A percentile compares a stretch with the other conserved stretches of the same genome.
phyloP scores from a whole-genome alignment of 2,113 vertebrate genomes.

The Strix aluco region DNA sequence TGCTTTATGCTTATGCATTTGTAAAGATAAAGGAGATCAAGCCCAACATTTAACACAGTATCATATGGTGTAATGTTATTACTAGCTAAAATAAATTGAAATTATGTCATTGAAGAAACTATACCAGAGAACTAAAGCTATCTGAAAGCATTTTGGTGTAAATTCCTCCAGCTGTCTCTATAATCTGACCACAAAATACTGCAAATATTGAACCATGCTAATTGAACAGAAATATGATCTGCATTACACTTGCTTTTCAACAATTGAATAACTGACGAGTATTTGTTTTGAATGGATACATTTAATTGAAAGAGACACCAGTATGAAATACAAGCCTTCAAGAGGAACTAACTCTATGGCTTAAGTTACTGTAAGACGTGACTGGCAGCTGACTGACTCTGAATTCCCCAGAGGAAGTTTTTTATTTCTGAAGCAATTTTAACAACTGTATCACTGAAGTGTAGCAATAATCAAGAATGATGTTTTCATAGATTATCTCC shows the following conservation, averaged over 20 bases:
- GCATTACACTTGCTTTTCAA: not conserved
- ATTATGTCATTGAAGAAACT: not conserved
- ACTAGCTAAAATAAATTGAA: constrained; percentile 15
- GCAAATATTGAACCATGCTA: not conserved
- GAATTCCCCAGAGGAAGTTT: not conserved
- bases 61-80: constrained; percentile 36
- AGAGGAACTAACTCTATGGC: not conserved
- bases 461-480: not conserved
- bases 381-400: not conserved
- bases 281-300: not conserved
- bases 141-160: not conserved
- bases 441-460: not conserved
- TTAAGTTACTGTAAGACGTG: not conserved
- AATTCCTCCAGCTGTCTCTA: not conserved
- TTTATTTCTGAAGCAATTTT: constrained; percentile 12
- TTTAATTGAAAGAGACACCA: not conserved
- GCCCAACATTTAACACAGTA: constrained; percentile 14
- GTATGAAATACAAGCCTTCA: not conserved
- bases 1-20: not conserved
- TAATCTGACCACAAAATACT: not conserved
- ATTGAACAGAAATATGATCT: not conserved
- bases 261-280: not conserved
- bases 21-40: constrained; percentile 24
- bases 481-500: constrained; percentile 3
- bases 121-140: not conserved